Conservation (phyloP, 2,888 invertebrate genomes). For the Cistogaster globosa region DNA sequence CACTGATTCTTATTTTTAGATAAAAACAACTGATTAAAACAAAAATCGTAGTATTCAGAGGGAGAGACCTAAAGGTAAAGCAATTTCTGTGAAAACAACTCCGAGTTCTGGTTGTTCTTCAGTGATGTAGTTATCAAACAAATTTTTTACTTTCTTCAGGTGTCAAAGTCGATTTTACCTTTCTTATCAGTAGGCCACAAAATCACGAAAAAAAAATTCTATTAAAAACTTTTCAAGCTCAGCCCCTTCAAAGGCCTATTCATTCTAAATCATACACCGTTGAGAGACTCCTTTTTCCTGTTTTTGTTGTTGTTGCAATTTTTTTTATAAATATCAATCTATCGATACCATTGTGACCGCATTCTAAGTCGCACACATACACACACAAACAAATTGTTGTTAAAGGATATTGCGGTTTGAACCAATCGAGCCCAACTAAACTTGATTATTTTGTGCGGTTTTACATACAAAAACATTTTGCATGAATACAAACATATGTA, state of each 20-base stretch:
- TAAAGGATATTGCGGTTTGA: conserved; percentile 79
- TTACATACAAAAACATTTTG: conserved; percentile 23
- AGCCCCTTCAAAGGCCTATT: neutral
- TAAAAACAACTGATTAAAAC: no score
- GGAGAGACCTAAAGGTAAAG: no score
- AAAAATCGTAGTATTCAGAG: no score
- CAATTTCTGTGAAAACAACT: no score
- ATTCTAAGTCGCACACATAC: conserved; percentile 72
- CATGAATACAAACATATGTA: neutral
- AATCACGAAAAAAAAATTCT: no score
- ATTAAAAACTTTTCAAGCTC: neutral
- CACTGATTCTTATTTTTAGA: no score
- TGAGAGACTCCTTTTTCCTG: conserved; percentile 7
- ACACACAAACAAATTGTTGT: conserved; percentile 78
- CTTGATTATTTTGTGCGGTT: conserved; percentile 82
- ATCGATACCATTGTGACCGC: conserved; percentile 69
- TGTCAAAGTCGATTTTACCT: no score
- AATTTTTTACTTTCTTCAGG: no score
- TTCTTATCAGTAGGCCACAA: no score
- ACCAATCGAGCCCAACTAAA: conserved; percentile 82
- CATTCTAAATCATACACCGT: conserved; percentile 7
- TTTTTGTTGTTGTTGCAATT: neutral
- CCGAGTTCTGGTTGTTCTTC: no score
- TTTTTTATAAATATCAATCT: conserved; percentile 62
- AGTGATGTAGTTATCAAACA: no score